Evolutionary conservation across 2,888 invertebrate genomes (phyloP).

Genomic region (Drosophila hamatofila): DNA sequence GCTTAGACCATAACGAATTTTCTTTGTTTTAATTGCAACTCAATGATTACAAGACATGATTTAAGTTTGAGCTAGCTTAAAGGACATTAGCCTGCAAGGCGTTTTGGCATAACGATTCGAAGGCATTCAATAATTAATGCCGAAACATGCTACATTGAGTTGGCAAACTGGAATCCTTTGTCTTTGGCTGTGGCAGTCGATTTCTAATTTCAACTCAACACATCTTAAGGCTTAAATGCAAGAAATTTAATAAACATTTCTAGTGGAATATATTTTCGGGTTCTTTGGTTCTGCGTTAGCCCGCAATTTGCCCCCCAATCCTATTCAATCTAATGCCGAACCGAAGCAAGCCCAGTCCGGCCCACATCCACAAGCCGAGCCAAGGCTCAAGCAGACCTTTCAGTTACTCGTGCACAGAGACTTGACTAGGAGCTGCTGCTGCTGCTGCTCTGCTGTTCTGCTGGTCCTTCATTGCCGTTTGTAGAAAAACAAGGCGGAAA

Average conservation of each 20-base stretch:
- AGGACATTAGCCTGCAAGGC: neutral
- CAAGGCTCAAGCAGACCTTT: constrained; percentile 49
- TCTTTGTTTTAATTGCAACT: constrained; percentile 25
- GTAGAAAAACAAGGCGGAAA: constrained; percentile 69
- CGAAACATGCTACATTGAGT: constrained; percentile 27
- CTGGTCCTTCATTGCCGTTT: constrained; percentile 52
- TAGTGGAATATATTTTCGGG: constrained; percentile 69
- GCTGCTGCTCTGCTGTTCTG: constrained; percentile 18
- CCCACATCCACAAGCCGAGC: constrained; percentile 40
- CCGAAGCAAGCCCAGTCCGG: constrained; percentile 25
- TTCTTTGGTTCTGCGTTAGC: constrained; percentile 36
- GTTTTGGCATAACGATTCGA: constrained; percentile 16
- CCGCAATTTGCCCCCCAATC: constrained; percentile 12
- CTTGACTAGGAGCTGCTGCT: constrained; percentile 56
- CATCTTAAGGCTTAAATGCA: constrained; percentile 74
- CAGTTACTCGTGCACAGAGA: constrained; percentile 39
- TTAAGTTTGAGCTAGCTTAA: constrained; percentile 4
- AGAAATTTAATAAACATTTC: constrained; percentile 81
- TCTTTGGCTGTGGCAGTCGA: constrained; percentile 44
- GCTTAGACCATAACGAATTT: constrained; percentile 2
- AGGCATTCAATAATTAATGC: constrained; percentile 54
- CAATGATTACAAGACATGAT: constrained; percentile 13
- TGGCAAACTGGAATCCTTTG: constrained; percentile 35
- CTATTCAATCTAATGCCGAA: constrained; percentile 27
- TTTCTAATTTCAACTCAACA: constrained; percentile 54